These are phyloP conservation scores for Spatulosminthurus flaviceps DNA, from an alignment of 2,888 invertebrate species.

Conservation along the genomic window DNA sequence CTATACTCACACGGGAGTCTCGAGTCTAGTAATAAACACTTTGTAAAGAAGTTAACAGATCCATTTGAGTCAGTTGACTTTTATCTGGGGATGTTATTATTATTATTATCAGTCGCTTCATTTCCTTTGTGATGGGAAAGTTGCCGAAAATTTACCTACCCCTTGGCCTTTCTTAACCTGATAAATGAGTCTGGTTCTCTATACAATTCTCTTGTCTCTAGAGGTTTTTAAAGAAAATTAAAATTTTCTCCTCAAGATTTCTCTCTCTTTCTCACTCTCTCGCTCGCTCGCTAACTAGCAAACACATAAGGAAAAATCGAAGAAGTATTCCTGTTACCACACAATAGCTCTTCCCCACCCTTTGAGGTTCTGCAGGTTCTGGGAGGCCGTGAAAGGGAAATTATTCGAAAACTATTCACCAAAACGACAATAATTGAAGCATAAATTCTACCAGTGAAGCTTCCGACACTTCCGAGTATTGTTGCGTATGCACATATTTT, in stretches of 20 bases:
- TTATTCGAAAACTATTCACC: neutral
- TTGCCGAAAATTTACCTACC: conserved; percentile 24
- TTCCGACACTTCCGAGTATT: too few relatives aligned
- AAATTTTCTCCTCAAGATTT: conserved; percentile 22
- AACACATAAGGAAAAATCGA: too few relatives aligned
- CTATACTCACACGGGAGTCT: conserved; percentile 32
- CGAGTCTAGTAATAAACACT: conserved; percentile 48
- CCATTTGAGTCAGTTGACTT: conserved; percentile 29
- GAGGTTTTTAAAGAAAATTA: conserved; percentile 44
- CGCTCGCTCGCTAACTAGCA: too few relatives aligned
- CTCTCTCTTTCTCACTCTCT: too few relatives aligned
- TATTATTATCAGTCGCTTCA: conserved; percentile 21
- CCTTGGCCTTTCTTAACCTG: conserved; percentile 40
- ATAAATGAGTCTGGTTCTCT: conserved; percentile 36
- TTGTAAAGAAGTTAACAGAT: conserved; percentile 46
- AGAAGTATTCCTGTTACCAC: too few relatives aligned
- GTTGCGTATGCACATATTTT: too few relatives aligned
- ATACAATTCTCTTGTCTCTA: conserved; percentile 24
- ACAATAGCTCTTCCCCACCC: neutral
- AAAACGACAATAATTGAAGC: conserved; percentile 2
- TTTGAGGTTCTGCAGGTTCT: neutral
- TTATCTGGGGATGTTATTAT: conserved; percentile 36
- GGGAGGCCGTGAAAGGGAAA: neutral
- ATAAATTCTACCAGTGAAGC: neutral
- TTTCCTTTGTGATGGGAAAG: neutral